Evolutionary conservation across 2,797 vertebrate genomes (phyloP).

Genomic region (Peromyscus attwateri): DNA sequence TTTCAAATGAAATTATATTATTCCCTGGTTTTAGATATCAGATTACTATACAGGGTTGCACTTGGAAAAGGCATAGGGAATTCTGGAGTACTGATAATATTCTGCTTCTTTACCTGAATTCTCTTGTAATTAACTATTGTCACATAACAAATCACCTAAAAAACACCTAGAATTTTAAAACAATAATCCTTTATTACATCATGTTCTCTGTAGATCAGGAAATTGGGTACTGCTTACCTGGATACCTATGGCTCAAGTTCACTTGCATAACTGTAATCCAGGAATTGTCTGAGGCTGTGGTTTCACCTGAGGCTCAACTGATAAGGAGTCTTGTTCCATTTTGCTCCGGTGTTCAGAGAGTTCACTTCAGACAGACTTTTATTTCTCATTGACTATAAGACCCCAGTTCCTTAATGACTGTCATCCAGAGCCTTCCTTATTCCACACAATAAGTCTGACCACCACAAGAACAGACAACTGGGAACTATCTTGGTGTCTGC

Average conservation of each 20-base stretch:
- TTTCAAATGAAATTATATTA: constrained; percentile 9
- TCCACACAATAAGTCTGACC: neutral
- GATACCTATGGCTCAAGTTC: neutral
- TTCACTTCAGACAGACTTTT: neutral
- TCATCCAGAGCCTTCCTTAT: neutral
- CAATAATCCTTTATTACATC: neutral
- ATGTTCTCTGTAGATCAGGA: neutral
- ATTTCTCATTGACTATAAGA: neutral
- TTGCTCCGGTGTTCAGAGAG: neutral
- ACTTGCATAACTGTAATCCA: neutral
- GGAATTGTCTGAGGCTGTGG: neutral
- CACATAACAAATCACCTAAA: neutral
- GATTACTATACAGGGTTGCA: neutral
- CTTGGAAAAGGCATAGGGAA: neutral
- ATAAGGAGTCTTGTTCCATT: neutral
- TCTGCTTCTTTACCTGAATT: constrained; percentile 34
- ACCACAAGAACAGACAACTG: neutral
- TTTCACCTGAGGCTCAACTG: neutral
- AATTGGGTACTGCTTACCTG: neutral
- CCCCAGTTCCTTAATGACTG: neutral
- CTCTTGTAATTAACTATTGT: neutral
- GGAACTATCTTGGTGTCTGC: neutral
- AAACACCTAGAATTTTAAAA: neutral
- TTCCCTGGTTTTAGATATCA: constrained; percentile 15
- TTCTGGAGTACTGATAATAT: neutral